A percentile compares a stretch with the other conserved stretches of the same genome.
These are phyloP conservation scores for Teleiodes luculella DNA, from an alignment of 2,888 invertebrate species.

Conservation along the genomic window DNA sequence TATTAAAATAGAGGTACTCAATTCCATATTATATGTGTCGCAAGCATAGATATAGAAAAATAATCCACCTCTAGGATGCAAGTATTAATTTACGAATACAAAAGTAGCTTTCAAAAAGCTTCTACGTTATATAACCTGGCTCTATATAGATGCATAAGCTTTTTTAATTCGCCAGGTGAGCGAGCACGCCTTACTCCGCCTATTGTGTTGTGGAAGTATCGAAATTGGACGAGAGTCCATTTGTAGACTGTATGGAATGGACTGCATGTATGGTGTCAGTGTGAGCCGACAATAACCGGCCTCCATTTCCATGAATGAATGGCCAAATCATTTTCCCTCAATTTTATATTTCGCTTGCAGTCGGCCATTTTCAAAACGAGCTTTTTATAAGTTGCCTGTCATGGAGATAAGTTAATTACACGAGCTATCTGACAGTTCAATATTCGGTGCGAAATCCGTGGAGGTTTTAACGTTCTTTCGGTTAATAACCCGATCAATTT, in stretches of 20 bases:
- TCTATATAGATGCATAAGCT: conserved; percentile 70
- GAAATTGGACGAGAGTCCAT: conserved; percentile 75
- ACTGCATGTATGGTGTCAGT: background rate
- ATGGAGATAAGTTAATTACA: conserved; percentile 50
- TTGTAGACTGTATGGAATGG: conserved; percentile 53
- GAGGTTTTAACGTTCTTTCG: background rate
- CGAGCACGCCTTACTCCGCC: conserved; percentile 71
- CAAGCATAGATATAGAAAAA: too few relatives aligned
- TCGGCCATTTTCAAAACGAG: conserved; percentile 37
- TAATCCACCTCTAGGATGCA: too few relatives aligned
- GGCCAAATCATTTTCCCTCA: conserved; percentile 65
- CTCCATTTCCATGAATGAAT: conserved; percentile 57
- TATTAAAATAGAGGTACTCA: too few relatives aligned
- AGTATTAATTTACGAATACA: too few relatives aligned
- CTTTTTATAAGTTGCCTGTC: conserved; percentile 21
- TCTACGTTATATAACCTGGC: too few relatives aligned
- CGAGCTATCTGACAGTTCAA: conserved; percentile 36
- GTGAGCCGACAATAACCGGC: conserved; percentile 61
- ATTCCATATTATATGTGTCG: too few relatives aligned
- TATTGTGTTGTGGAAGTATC: conserved; percentile 76
- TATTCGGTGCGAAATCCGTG: conserved; percentile 14
- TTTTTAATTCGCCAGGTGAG: conserved; percentile 75
- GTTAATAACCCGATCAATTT: background rate
- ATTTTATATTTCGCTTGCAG: conserved; percentile 47
- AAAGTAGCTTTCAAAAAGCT: too few relatives aligned